Conservation (phyloP, 2,888 invertebrate genomes). For the Drosophila testacea region DNA sequence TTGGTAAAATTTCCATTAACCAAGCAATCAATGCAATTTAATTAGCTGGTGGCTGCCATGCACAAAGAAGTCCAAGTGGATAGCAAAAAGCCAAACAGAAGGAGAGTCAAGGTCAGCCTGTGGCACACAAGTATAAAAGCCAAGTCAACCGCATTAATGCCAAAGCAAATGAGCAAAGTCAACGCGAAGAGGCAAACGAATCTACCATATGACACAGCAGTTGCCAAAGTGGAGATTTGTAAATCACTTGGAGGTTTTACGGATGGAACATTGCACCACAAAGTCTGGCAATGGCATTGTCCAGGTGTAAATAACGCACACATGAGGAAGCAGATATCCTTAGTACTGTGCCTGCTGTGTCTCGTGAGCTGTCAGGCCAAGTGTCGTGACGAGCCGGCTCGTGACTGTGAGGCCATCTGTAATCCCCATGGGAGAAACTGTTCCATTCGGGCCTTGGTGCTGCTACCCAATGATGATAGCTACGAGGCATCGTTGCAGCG, state of each 20-base stretch:
- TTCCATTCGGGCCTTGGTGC: constrained; percentile 88
- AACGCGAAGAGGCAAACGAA: constrained; percentile 5
- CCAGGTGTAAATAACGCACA: constrained; percentile 8
- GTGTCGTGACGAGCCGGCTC: constrained; percentile 79
- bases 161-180: constrained; percentile 45
- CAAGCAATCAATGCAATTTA: constrained; percentile 42
- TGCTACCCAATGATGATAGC: constrained; percentile 87
- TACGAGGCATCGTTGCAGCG: constrained; percentile 87
- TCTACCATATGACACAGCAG: constrained; percentile 20
- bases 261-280: background rate
- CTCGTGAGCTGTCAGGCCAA: constrained; percentile 39
- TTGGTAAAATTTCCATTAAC: constrained; percentile 7
- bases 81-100: constrained; percentile 1
- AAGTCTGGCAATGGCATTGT: constrained; percentile 1
- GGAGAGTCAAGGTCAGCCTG: background rate
- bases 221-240: constrained; percentile 2
- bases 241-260: constrained; percentile 29
- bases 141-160: constrained; percentile 3
- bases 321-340: constrained; percentile 29
- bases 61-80: constrained; percentile 10
- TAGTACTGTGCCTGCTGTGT: constrained; percentile 43
- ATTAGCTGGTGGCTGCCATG: constrained; percentile 35
- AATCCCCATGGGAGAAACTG: constrained; percentile 84
- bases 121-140: background rate
- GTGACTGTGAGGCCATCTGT: constrained; percentile 82